Conservation (phyloP, 2,888 invertebrate species). For the Erebia aethiops region DNA sequence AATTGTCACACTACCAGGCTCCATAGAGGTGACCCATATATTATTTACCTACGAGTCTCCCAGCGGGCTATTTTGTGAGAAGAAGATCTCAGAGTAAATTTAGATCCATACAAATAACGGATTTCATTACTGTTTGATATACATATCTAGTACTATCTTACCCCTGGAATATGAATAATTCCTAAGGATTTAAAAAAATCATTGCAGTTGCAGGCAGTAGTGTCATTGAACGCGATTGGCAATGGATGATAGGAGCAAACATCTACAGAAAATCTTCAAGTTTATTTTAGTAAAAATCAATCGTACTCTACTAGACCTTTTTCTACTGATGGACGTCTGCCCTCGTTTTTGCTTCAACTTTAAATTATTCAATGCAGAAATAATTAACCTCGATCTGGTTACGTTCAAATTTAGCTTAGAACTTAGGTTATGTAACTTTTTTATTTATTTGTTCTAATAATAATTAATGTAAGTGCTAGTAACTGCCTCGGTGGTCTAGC, state of each 20-base stretch:
- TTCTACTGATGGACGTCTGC: slow-evolving; percentile 12
- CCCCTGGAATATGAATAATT: too few relatives aligned
- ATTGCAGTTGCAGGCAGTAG: too few relatives aligned
- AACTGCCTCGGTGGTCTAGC: too few relatives aligned
- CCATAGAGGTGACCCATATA: neutral
- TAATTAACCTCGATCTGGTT: slow-evolving; percentile 1
- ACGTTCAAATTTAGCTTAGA: neutral
- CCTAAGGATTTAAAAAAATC: too few relatives aligned
- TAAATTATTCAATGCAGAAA: slow-evolving; percentile 30
- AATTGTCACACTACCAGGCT: neutral
- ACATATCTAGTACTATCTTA: neutral
- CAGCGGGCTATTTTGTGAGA: neutral
- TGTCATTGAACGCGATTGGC: too few relatives aligned
- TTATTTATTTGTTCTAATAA: too few relatives aligned
- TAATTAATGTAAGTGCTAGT: too few relatives aligned
- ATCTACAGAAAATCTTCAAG: slow-evolving; percentile 5
- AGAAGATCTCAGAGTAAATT: neutral
- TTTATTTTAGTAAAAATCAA: slow-evolving; percentile 3
- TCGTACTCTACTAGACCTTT: neutral
- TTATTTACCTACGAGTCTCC: neutral
- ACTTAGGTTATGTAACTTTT: neutral
- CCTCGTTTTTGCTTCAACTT: slow-evolving; percentile 2
- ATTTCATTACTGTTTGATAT: too few relatives aligned
- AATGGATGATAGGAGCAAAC: neutral
- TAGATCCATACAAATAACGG: neutral